These are phyloP conservation scores for Lichenostomus cassidix DNA, from an alignment of 2,113 vertebrate genomes.

Conservation along the genomic window DNA sequence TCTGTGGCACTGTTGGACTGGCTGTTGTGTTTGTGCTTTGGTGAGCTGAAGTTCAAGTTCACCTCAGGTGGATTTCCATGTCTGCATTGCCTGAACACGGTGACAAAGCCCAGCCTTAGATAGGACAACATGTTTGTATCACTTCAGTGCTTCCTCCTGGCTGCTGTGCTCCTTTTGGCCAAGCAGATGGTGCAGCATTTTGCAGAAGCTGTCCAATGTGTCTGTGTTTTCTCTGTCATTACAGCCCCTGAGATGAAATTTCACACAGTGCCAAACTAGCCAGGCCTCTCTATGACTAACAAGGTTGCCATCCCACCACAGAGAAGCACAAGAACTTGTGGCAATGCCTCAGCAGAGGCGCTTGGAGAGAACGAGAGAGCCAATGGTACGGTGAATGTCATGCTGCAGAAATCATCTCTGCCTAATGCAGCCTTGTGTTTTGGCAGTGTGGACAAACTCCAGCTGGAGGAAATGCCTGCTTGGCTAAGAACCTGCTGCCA, in stretches of 20 bases:
- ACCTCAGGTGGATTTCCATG: background rate
- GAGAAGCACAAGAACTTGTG: background rate
- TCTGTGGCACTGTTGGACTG: background rate
- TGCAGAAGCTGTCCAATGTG: background rate
- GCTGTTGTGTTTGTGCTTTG: background rate
- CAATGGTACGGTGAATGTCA: background rate
- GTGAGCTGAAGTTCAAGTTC: background rate
- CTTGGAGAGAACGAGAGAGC: background rate
- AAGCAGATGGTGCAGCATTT: background rate
- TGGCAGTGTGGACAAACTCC: background rate
- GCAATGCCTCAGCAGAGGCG: background rate
- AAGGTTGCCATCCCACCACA: background rate
- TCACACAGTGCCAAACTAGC: background rate
- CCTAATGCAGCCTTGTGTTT: background rate
- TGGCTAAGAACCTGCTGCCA: background rate
- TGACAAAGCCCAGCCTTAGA: background rate
- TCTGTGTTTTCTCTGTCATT: background rate
- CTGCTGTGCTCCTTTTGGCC: background rate
- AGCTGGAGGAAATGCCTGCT: background rate
- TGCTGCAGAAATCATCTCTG: background rate
- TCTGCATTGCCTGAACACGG: background rate
- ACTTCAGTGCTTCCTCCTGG: background rate
- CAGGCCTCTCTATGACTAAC: background rate
- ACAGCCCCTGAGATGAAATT: background rate
- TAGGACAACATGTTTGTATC: background rate